Evolutionary conservation across 2,797 vertebrate species (phyloP), one percentile per base, ranked within the genome.

Genomic region (Aphelocoma californica): DNA sequence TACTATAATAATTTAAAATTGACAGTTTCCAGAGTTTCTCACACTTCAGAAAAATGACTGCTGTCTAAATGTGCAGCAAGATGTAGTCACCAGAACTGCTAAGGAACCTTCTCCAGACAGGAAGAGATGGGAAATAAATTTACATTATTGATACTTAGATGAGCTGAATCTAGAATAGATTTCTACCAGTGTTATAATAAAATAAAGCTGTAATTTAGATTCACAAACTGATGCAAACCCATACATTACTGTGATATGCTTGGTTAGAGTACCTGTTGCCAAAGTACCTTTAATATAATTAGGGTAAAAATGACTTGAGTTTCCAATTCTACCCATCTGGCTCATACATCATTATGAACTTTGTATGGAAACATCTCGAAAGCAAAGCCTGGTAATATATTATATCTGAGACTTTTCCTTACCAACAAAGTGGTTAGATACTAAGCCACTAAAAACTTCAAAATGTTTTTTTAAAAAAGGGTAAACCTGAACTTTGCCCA

Each of bases 1-100:
- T 93, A 47, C 31, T 29, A 48, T 66, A 95, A 96, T 51, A 94
- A 96, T 77, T 92, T 80, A 54, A 96, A 96, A 92, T 4, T 84
- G 44, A 47, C 70, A 45, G 17, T 64, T 92, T 81, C 69, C 50
- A 66, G 57, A 70, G 70, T 80, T 95, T 93, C 66, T 90, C 38
- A 83, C 47, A 82, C 92, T 96, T 90, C 45, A 88, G 71, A 88
- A 62, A 94, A 97, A 88, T 45, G 28, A 31, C 65, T 69, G 31
- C 26, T 69, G 32, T n/a, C 95, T 42, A 79, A 61, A 92, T 6
- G 7, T 66, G 32, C 17, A 85, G 66, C 15, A 53, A 75, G 31
- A 53, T 20, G 2, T 29, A 61, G 48, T 36, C 17, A 90, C 25
- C 10, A 58, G 29, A 31, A 48, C 38, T 65, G 31, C 9, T 58